Base-by-base conservation (phyloP, 2,888 invertebrate genomes). In the Carpatolechia fugitivella region DNA sequence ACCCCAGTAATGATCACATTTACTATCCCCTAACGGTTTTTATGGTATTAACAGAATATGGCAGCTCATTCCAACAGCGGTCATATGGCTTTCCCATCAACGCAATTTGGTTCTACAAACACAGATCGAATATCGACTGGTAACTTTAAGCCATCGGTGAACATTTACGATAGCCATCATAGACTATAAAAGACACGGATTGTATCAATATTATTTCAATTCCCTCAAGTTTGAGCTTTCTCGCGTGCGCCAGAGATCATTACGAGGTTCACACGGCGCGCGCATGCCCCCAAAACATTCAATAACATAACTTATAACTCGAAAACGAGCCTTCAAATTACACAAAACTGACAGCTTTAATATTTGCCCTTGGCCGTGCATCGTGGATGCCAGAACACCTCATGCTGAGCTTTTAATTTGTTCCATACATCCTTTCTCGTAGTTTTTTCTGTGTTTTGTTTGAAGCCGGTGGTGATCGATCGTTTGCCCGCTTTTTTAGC, bases 401-500 rank as follows among this genome's bases (percentile, higher is more conserved):
- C 89, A 89, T 78, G 89, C 89, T 88, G 89, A 74, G 88, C 87
- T 79, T 89, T 88, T 88, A 89, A 89, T 89, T 89, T 88, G 88
- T 86, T 88, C 85, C 85, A 80, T 82, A 78, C 85, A 85, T 87
- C 88, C 80, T 85, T 82, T 82, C 85, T 75, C 76, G 80, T 81
- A 76, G 74, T 78, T 81, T 82, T 80, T 85, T 85, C 81, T 86
- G 76, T 77, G 82, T 88, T 88, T 85, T 85, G 83, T 88, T 84
- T 84, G 85, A 74, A 74, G 68, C 72, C 71, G 69, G 74, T 69
- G 73, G 82, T 88, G 88, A 88, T 88, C 86, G 88, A 89, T 89
- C 81, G 88, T 83, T 85, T 78, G 80, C 73, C 72, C 77, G 80
- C 75, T 85, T 88, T 88, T 88, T 88, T 87, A 82, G 68, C 76